A percentile compares a stretch with the other conserved stretches of the same genome.
Evolutionary conservation across 1,140 invertebrate genomes (phyloP).

Genomic region (Triops cancriformis): DNA sequence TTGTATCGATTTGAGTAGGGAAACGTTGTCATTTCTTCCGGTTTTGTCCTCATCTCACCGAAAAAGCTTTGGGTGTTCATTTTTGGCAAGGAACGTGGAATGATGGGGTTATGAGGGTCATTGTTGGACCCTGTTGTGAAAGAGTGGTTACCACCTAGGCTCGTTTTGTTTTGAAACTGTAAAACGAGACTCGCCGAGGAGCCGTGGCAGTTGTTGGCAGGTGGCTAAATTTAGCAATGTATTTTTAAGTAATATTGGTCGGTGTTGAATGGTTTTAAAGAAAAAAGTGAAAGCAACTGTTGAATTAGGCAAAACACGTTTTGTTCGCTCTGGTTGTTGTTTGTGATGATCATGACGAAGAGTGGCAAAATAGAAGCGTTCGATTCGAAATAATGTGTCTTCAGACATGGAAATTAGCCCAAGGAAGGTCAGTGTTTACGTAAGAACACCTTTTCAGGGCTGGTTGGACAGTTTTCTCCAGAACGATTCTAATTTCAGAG

Average conservation of each 20-base stretch:
- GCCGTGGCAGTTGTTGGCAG: background rate
- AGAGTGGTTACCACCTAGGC: too few species aligned
- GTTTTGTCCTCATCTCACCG: background rate
- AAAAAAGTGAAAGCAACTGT: background rate
- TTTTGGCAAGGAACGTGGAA: background rate
- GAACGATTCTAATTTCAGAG: too few species aligned
- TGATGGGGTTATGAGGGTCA: too few species aligned
- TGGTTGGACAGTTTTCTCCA: too few species aligned
- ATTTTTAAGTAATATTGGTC: background rate
- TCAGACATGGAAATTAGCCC: too few species aligned
- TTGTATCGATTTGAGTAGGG: background rate
- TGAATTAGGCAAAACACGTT: background rate
- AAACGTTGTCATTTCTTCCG: background rate
- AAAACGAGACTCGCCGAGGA: too few species aligned
- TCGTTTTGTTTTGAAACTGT: too few species aligned
- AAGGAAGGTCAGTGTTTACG: too few species aligned
- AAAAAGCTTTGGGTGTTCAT: background rate
- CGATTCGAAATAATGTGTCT: background rate
- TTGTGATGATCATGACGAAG: background rate
- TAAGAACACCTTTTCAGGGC: too few species aligned
- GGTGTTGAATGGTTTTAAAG: conserved; percentile 6
- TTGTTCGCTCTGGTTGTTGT: background rate
- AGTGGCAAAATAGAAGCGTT: conserved; percentile 5
- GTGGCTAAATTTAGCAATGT: conserved; percentile 6
- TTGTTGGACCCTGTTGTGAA: too few species aligned